Evolutionary conservation across 2,797 vertebrate genomes (phyloP).

Genomic region (Pogonophryne albipinna): DNA sequence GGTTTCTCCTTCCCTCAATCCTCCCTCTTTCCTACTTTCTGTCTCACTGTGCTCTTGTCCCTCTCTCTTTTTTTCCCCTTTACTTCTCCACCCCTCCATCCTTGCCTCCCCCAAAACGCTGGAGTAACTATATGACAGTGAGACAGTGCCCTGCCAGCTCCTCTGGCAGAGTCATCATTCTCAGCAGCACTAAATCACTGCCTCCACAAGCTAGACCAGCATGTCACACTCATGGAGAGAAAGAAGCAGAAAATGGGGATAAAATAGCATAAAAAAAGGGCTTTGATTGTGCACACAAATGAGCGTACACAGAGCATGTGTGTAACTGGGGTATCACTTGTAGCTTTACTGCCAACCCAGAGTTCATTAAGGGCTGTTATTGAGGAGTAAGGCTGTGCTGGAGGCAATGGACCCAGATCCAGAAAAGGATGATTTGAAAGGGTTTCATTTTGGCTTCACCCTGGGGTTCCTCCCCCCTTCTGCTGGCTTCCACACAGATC

Average conservation of each 20-base stretch:
- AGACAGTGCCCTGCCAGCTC: constrained; percentile 84
- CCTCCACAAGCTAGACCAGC: constrained; percentile 85
- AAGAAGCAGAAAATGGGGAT: constrained; percentile 49
- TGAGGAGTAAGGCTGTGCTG: constrained; percentile 47
- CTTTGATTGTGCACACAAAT: constrained; percentile 36
- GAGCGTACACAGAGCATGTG: constrained; percentile 51
- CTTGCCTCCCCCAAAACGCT: constrained; percentile 50
- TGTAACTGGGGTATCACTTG: constrained; percentile 68
- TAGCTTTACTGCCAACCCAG: constrained; percentile 60
- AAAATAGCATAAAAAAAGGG: constrained; percentile 46
- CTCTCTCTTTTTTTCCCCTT: constrained; percentile 30
- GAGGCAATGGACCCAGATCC: constrained; percentile 50
- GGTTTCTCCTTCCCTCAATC: constrained; percentile 78
- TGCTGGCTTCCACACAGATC: constrained; percentile 54
- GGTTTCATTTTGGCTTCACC: constrained; percentile 57
- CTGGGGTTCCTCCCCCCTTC: constrained; percentile 28
- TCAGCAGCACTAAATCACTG: constrained; percentile 86
- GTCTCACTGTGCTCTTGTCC: constrained; percentile 28
- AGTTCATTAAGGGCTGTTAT: constrained; percentile 72
- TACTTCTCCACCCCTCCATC: constrained; percentile 39
- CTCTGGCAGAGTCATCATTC: constrained; percentile 88
- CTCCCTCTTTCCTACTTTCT: constrained; percentile 49
- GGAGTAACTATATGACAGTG: constrained; percentile 81
- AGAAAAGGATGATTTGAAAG: constrained; percentile 67
- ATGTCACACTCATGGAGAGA: constrained; percentile 77